phyloP scores from a whole-genome alignment of 2,113 vertebrate genomes.

The Pterocles gutturalis region DNA sequence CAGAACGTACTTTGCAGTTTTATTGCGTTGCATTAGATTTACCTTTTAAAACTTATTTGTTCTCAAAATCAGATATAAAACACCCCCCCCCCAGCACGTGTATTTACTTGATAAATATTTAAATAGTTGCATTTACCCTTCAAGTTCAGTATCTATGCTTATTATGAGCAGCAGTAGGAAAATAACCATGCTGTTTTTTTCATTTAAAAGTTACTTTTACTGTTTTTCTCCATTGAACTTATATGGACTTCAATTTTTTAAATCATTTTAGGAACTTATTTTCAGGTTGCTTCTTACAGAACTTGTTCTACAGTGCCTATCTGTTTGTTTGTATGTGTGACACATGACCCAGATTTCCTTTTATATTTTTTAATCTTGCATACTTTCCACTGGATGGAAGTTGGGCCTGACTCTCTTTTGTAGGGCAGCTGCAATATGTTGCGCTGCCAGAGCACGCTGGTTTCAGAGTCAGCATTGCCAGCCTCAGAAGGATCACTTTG shows the following conservation, averaged over 20 bases:
- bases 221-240: not conserved
- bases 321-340: not conserved
- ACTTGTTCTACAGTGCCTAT: rapidly evolving
- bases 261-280: not conserved
- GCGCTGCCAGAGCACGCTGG: not conserved
- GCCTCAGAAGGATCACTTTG: not conserved
- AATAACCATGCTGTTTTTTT: not conserved
- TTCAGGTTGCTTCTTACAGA: not conserved
- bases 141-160: not conserved
- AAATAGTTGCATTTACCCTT: constrained; percentile 42
- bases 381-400: not conserved
- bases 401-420: not conserved
- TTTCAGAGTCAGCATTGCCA: not conserved
- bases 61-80: constrained; percentile 63
- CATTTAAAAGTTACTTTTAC: not conserved
- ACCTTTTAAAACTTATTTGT: constrained; percentile 65
- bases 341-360: not conserved
- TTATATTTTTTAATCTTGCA: not conserved
- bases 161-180: not conserved
- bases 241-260: not conserved
- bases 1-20: constrained; percentile 56
- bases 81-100: not conserved
- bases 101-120: constrained; percentile 67
- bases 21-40: constrained; percentile 61
- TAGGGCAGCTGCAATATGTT: rapidly evolving